A percentile compares a stretch with the other conserved stretches of the same genome.
phyloP scores from a whole-genome alignment of 1,140 invertebrate genomes.

The Dreissena polymorpha region DNA sequence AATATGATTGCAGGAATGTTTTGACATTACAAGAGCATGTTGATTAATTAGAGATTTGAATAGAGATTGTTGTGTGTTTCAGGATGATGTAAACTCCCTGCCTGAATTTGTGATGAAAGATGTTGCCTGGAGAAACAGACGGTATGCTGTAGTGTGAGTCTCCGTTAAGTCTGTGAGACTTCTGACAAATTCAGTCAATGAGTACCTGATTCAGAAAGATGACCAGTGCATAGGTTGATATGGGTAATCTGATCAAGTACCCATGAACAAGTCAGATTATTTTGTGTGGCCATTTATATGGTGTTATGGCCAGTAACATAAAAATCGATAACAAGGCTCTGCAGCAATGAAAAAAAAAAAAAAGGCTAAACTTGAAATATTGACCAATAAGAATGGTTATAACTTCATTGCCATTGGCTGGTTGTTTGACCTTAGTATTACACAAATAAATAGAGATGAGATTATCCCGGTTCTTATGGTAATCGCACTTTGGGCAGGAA shows the following conservation, averaged over 20 bases:
- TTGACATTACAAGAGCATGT: no score
- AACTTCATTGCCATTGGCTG: no score
- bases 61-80: background rate
- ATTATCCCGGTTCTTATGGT: no score
- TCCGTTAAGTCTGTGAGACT: background rate
- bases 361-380: no score
- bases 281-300: background rate
- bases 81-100: constrained; percentile 56
- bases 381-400: no score
- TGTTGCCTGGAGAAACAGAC: constrained; percentile 46
- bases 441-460: no score
- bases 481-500: no score
- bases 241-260: background rate
- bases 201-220: background rate
- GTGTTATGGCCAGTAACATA: background rate
- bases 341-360: no score
- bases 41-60: background rate
- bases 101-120: constrained; percentile 49
- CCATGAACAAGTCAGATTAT: background rate
- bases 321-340: no score
- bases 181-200: no score
- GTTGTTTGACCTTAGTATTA: no score
- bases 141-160: constrained; percentile 23
- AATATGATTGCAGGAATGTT: no score
- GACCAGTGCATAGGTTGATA: background rate